Base-by-base conservation (phyloP, 1,140 invertebrate genomes). In the Ips typographus region DNA sequence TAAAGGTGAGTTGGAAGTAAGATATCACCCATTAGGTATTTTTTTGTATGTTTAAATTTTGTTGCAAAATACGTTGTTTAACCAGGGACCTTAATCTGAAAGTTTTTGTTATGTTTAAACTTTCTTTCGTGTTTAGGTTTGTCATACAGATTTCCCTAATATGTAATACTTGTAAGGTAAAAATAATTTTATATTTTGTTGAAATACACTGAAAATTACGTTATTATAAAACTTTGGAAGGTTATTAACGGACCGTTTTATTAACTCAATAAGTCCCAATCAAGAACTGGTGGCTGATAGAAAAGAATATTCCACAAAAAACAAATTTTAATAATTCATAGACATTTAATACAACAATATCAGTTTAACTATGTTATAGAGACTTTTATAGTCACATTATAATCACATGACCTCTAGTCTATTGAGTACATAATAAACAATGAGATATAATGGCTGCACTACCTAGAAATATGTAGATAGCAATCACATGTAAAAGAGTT, bases 171-270 rank as follows among this genome's bases (percentile, higher is more conserved):
- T 49, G 1, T 49, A 49, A 49, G 44, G 44, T 49, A 49, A 49
- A 22, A 49, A 49, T 8, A 22, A 22, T 49, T 55, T 55, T 55
- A 55, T 55, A 55, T 55, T 55, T 36, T 55, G 52, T 55, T 55
- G 36, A 55, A 55, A 5, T 55, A 37, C 52, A 22, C 6, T 55
- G 36, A 36, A 55, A 55, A 5, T 55, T 55, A 7, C 37, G 52
- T 55, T 55, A 55, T 36, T 55, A 55, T 22, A 55, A 55, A 37
- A 8, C 5, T 55, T 22, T 55, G 7, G 7, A 49, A 49, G 22
- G 44, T 49, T 49, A 49, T 2, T 22, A 22, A 22, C 22, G 22
- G 22, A 22, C 22, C 22, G 22, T 22, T 22, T 22, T 22, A 22
- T 22, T 22, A 22, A 22, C 22, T 22, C 22, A 22, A 22, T 22